Evolutionary conservation across 2,888 invertebrate species (phyloP), one percentile per base, ranked within the genome.

Genomic region (Crioceris asparagi): DNA sequence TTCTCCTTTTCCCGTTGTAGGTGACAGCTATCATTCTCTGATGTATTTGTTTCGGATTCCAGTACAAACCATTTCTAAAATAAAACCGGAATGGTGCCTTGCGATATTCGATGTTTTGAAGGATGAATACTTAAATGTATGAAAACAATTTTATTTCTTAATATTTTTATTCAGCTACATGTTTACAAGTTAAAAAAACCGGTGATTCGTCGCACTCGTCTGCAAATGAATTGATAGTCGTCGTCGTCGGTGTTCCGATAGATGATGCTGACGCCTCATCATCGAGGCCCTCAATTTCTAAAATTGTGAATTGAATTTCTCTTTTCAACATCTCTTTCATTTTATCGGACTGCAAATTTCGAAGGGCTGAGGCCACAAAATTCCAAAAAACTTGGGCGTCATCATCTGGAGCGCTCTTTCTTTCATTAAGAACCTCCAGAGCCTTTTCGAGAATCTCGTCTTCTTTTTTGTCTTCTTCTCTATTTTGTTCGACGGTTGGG

Each of bases 331-430:
- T 25, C 36, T 19, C 32, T 32, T 35, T 45, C 25, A 29, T 16
- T n/a, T 19, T 30, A 25, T 45, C 43, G 15, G 33, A 18, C 14
- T 21, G 26, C 11, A 43, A 34, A 36, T 27, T 31, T 27, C 29
- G 34, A 8, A 46, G 29, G 16, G 46, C 44, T 42, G 43, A 35
- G 15, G 44, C 38, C 17, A 46, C 46, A 34, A 43, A 46, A 32
- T 45, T 33, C n/a, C 42, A 42, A 34, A 46, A 46, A 17, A n/a
- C n/a, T n/a, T 27, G 36, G 30, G 40, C 44, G 29, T 37, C 15
- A 3, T 38, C 41, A 26, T 46, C 39, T 25, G 27, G 29, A 21
- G 16, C 32, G 16, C 35, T 42, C 29, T 39, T n/a, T n/a, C n/a
- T n/a, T n/a, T n/a, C n/a, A n/a, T n/a, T 19, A 3, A 46, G 30